Evolutionary conservation across 2,888 invertebrate species (phyloP).

Genomic region (Melipona bicolor): DNA sequence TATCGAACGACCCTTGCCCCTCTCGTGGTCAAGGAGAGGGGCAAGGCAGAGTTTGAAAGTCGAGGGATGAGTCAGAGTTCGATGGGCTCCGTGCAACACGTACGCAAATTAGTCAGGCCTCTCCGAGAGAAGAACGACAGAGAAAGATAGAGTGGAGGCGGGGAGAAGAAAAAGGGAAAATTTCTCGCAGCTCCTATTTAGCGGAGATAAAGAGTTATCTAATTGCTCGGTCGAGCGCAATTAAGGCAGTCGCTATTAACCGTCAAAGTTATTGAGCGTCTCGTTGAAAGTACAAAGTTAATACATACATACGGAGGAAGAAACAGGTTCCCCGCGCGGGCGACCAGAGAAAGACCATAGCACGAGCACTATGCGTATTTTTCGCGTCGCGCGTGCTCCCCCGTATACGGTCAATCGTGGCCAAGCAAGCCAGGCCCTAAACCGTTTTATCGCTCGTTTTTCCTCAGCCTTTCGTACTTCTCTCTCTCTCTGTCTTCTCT

Average conservation of each 20-base stretch:
- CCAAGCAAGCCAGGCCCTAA: constrained; percentile 23
- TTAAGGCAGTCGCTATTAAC: constrained; percentile 49
- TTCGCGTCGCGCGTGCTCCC: constrained; percentile 20
- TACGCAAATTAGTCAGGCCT: background rate
- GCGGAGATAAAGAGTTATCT: constrained; percentile 37
- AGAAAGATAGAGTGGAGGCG: too few species aligned
- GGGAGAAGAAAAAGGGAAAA: background rate
- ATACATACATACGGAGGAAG: constrained; percentile 16
- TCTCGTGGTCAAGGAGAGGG: too few species aligned
- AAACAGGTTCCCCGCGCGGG: constrained; percentile 48
- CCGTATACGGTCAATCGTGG: background rate
- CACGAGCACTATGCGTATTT: constrained; percentile 16
- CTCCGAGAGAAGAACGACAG: background rate
- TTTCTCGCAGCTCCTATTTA: constrained; percentile 21
- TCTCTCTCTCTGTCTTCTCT: constrained; percentile 16
- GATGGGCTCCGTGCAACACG: background rate
- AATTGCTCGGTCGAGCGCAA: constrained; percentile 50
- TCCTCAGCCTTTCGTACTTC: background rate
- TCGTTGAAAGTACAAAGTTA: constrained; percentile 44
- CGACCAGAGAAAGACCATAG: constrained; percentile 8
- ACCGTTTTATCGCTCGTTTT: constrained; percentile 42
- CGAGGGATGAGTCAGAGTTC: too few species aligned
- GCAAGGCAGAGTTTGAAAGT: too few species aligned
- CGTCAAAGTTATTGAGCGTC: constrained; percentile 33
- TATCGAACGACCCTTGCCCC: too few species aligned